phyloP scores from a whole-genome alignment of 2,888 invertebrate genomes.

The Tetramorium bicarinatum region DNA sequence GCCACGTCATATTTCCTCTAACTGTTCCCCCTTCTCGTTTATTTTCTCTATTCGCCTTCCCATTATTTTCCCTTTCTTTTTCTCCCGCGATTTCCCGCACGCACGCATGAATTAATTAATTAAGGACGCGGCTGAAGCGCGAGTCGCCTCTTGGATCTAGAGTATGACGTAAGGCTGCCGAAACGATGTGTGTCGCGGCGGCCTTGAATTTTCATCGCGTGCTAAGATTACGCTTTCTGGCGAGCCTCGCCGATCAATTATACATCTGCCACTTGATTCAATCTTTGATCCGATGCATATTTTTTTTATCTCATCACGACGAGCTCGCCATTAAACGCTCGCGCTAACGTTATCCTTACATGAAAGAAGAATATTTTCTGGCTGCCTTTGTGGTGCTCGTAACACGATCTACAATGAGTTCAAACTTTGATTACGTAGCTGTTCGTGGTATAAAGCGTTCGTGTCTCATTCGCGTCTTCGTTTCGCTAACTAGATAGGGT shows the following conservation, averaged over 20 bases:
- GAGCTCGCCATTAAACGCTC: not conserved
- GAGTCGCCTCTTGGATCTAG: constrained; percentile 55
- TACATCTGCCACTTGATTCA: constrained; percentile 48
- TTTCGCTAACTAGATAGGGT: constrained; percentile 1
- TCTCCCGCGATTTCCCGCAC: not conserved
- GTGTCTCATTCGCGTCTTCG: not conserved
- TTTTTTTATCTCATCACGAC: constrained; percentile 12
- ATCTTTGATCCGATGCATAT: not conserved
- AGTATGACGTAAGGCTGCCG: constrained; percentile 65
- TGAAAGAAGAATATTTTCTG: not conserved
- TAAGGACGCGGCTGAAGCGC: constrained; percentile 27
- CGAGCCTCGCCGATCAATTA: constrained; percentile 73
- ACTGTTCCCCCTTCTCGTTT: not conserved
- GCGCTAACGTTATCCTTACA: not conserved
- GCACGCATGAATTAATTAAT: constrained; percentile 46
- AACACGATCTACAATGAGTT: not conserved
- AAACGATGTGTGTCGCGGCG: constrained; percentile 67
- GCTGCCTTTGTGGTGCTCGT: not conserved
- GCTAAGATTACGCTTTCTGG: constrained; percentile 79
- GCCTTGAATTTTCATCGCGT: constrained; percentile 82
- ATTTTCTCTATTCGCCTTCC: not conserved
- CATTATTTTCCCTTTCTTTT: not conserved
- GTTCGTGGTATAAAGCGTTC: not conserved
- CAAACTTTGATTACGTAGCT: not conserved
- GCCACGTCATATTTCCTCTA: constrained; percentile 20